Conservation (phyloP, 2,888 invertebrate species). For the Apeira syringaria region DNA sequence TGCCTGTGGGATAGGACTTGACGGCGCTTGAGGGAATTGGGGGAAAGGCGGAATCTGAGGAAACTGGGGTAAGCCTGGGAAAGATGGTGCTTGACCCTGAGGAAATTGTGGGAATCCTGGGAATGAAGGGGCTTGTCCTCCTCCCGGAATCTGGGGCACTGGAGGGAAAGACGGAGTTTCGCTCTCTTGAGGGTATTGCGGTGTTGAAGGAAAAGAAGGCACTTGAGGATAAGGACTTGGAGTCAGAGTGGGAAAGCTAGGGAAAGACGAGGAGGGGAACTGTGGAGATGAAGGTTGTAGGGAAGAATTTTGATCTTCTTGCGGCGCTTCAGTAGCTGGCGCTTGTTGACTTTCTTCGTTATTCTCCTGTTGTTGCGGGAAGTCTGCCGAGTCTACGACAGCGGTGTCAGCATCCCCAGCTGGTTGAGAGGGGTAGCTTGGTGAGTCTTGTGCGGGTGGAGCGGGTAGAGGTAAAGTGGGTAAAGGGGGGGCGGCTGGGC, state of each 20-base stretch:
- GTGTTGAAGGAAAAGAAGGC: constrained; percentile 7
- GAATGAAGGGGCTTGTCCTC: constrained; percentile 26
- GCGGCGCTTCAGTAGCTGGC: constrained; percentile 31
- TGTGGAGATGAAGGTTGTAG: constrained; percentile 37
- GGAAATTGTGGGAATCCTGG: constrained; percentile 35
- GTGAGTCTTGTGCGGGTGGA: constrained; percentile 26
- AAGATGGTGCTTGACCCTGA: constrained; percentile 5
- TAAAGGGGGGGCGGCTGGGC: no score
- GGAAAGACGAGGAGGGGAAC: constrained; percentile 36
- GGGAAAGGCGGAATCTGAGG: constrained; percentile 38
- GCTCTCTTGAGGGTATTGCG: constrained; percentile 36
- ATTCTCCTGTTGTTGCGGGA: constrained; percentile 28
- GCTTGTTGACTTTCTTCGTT: constrained; percentile 35
- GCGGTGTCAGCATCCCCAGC: constrained; percentile 62
- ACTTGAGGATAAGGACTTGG: constrained; percentile 14
- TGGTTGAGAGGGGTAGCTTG: constrained; percentile 39
- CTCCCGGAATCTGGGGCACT: constrained; percentile 21
- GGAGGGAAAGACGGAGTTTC: constrained; percentile 38
- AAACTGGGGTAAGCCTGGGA: constrained; percentile 35
- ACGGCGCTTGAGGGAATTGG: constrained; percentile 43
- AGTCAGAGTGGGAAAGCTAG: constrained; percentile 35
- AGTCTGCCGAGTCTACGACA: constrained; percentile 69
- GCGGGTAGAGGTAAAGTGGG: constrained; percentile 4
- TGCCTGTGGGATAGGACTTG: constrained; percentile 37
- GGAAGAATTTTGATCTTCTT: constrained; percentile 33